A percentile compares a stretch with the other conserved stretches of the same genome.
Evolutionary conservation across 1,140 invertebrate genomes (phyloP).

Genomic region (Monochamus saltuarius): DNA sequence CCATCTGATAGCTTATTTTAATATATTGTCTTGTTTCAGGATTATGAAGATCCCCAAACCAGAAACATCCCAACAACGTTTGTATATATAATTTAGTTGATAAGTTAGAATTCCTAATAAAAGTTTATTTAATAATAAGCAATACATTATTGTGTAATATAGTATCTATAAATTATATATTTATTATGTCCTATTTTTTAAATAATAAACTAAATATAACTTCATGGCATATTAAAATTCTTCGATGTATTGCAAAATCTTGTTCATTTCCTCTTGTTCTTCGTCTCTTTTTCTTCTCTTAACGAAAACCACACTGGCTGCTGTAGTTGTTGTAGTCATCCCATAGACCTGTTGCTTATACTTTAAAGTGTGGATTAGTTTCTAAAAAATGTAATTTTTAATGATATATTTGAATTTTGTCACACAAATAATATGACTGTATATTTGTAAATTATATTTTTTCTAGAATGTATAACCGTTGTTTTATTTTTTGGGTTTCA

Average conservation of each 20-base stretch:
- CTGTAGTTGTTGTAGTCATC: conserved; percentile 25
- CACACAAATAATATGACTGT: neutral
- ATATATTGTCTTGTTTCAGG: conserved; percentile 22
- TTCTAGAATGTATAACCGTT: neutral
- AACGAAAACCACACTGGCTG: conserved; percentile 32
- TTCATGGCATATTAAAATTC: conserved; percentile 24
- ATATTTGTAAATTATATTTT: neutral
- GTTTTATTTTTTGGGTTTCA: neutral
- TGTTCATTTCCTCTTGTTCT: conserved; percentile 21
- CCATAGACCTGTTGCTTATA: conserved; percentile 46
- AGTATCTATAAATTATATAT: conserved; percentile 25
- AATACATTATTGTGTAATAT: conserved; percentile 34
- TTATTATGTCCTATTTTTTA: conserved; percentile 9
- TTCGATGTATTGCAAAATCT: conserved; percentile 39
- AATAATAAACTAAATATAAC: neutral
- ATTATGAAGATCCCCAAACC: conserved; percentile 21
- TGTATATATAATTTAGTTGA: conserved; percentile 11
- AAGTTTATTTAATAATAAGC: conserved; percentile 24
- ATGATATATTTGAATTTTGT: neutral
- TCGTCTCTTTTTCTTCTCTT: conserved; percentile 32
- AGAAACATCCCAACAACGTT: no score
- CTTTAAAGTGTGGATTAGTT: conserved; percentile 54
- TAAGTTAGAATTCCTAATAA: conserved; percentile 12
- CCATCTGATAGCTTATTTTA: no score
- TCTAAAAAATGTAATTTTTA: conserved; percentile 44